A percentile compares a stretch with the other conserved stretches of the same genome.
These are phyloP conservation scores for Tetramorium simillimum DNA, from an alignment of 1,140 invertebrate genomes.

Conservation along the genomic window DNA sequence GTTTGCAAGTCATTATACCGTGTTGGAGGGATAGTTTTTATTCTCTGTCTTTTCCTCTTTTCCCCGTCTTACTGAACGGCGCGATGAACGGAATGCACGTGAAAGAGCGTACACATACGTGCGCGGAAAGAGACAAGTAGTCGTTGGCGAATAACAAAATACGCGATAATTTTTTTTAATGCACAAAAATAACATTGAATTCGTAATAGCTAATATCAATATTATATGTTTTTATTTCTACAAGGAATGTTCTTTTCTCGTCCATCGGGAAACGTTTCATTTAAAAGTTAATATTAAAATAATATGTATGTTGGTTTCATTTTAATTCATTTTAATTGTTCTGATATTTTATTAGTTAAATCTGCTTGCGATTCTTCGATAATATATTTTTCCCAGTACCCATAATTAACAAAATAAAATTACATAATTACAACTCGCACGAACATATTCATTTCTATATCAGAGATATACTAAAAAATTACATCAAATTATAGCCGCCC, in stretches of 20 bases:
- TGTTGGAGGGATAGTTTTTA: conserved; percentile 69
- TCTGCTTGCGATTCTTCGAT: neutral
- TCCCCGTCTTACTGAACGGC: neutral
- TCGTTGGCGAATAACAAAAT: conserved; percentile 1
- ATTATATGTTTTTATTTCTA: neutral
- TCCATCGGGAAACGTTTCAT: neutral
- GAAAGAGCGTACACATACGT: neutral
- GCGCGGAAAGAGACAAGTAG: neutral
- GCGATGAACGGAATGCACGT: neutral
- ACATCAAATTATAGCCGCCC: neutral
- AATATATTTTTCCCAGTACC: neutral
- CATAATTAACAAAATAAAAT: conserved; percentile 2
- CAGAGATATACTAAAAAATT: neutral
- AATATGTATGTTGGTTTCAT: neutral
- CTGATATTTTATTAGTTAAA: conserved; percentile 29
- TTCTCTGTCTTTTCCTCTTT: conserved; percentile 53
- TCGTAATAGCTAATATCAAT: conserved; percentile 14
- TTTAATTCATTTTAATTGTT: conserved; percentile 11
- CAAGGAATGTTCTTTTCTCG: neutral
- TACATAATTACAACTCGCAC: neutral
- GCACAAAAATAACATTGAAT: neutral
- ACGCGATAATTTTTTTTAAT: conserved; percentile 2
- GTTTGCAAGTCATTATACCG: conserved; percentile 82
- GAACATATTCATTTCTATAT: neutral
- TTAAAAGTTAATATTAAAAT: conserved; percentile 37